phyloP scores from a whole-genome alignment of 2,888 invertebrate genomes.

The Ligdia adustata region DNA sequence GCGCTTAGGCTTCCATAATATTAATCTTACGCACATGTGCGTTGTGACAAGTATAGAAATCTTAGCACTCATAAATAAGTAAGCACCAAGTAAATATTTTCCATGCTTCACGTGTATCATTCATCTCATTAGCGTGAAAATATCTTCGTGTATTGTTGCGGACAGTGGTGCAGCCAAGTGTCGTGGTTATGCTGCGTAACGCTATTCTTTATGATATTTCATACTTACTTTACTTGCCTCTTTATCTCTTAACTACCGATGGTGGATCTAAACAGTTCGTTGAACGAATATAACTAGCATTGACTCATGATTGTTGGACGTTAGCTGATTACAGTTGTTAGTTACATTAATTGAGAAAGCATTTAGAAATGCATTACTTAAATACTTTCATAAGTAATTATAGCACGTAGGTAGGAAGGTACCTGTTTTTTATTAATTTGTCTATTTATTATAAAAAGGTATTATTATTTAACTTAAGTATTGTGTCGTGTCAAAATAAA shows the following conservation, averaged over 20 bases:
- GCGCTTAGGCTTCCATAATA: constrained; percentile 27
- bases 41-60: constrained; percentile 52
- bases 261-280: constrained; percentile 18
- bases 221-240: constrained; percentile 32
- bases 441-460: no score
- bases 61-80: constrained; percentile 28
- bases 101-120: constrained; percentile 51
- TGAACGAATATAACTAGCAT: constrained; percentile 15
- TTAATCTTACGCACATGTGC: constrained; percentile 3
- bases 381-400: not conserved
- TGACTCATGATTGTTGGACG: constrained; percentile 5
- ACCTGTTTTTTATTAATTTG: no score
- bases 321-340: constrained; percentile 7
- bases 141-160: constrained; percentile 49
- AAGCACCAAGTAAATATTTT: constrained; percentile 36
- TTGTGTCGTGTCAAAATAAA: no score
- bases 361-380: constrained; percentile 8
- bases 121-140: constrained; percentile 63
- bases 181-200: constrained; percentile 55
- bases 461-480: no score
- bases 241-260: constrained; percentile 37
- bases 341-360: constrained; percentile 11
- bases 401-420: no score
- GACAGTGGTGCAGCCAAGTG: constrained; percentile 32
- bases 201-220: constrained; percentile 49